Conservation (phyloP, 2,888 invertebrate genomes). For the Parasteatoda lunata region DNA sequence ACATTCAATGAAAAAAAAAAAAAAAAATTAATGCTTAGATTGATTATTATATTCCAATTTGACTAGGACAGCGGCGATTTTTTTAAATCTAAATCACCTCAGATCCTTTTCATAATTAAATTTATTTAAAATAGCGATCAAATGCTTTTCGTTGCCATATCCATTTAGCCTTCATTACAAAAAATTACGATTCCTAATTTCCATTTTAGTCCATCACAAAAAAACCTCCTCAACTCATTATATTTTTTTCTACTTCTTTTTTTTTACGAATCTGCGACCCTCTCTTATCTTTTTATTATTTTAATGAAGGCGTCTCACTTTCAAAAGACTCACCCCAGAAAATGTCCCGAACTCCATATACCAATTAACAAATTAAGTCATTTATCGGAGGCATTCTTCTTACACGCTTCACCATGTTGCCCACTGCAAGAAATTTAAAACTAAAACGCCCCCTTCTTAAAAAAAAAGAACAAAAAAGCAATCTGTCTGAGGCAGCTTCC, state of each 20-base stretch:
- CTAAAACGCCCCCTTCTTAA: background rate
- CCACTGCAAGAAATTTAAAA: constrained; percentile 46
- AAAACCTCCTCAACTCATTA: background rate
- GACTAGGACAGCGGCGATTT: too few relatives aligned
- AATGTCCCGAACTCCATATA: constrained; percentile 22
- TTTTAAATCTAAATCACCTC: too few relatives aligned
- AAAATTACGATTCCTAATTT: background rate
- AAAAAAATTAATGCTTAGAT: too few relatives aligned
- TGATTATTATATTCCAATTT: too few relatives aligned
- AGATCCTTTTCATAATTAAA: too few relatives aligned
- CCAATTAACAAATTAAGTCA: constrained; percentile 63
- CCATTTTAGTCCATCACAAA: background rate
- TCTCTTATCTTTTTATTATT: background rate
- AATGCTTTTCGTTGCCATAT: too few relatives aligned
- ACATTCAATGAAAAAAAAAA: too few relatives aligned
- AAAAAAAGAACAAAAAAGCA: background rate
- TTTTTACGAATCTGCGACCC: background rate
- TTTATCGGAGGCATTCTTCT: constrained; percentile 25
- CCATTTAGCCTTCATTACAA: too few relatives aligned
- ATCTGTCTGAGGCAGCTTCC: background rate
- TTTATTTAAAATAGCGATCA: too few relatives aligned
- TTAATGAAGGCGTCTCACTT: background rate
- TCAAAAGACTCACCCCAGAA: background rate
- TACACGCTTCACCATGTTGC: constrained; percentile 19
- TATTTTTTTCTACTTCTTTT: background rate